These are phyloP conservation scores for Potorous gilbertii DNA, from an alignment of 2,797 vertebrate genomes.

Conservation along the genomic window DNA sequence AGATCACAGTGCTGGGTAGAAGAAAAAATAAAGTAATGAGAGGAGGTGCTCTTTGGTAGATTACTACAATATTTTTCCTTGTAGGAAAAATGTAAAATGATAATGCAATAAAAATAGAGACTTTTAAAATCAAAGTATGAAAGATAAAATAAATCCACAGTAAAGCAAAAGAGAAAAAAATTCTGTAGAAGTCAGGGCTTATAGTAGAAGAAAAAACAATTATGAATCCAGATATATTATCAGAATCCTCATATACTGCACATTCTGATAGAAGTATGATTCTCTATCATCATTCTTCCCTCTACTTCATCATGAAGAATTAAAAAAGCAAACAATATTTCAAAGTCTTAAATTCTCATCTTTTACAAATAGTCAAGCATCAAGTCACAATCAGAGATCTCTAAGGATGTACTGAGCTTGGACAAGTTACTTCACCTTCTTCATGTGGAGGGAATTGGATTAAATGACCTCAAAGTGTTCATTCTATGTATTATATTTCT, in stretches of 20 bases:
- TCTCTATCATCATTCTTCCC: slow-evolving; percentile 2
- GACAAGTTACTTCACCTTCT: neutral
- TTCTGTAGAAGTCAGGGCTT: neutral
- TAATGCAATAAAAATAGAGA: neutral
- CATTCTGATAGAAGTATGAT: neutral
- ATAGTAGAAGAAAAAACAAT: neutral
- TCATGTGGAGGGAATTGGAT: neutral
- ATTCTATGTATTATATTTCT: neutral
- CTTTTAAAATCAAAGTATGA: neutral
- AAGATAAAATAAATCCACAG: neutral
- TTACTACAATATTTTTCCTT: neutral
- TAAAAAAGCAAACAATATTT: neutral
- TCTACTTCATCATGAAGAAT: neutral
- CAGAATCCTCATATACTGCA: neutral
- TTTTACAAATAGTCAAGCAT: no score
- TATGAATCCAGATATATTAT: slow-evolving; percentile 1
- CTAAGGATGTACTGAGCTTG: no score
- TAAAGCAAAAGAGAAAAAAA: slow-evolving; percentile 8
- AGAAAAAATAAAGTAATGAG: neutral
- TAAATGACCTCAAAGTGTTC: neutral
- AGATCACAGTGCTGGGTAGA: neutral
- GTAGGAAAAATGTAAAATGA: slow-evolving; percentile 21
- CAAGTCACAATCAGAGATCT: no score
- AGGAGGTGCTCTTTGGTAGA: no score
- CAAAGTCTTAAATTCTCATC: neutral